Conservation (phyloP, 2,797 vertebrate genomes). For the Ctenopoma kingsleyae region DNA sequence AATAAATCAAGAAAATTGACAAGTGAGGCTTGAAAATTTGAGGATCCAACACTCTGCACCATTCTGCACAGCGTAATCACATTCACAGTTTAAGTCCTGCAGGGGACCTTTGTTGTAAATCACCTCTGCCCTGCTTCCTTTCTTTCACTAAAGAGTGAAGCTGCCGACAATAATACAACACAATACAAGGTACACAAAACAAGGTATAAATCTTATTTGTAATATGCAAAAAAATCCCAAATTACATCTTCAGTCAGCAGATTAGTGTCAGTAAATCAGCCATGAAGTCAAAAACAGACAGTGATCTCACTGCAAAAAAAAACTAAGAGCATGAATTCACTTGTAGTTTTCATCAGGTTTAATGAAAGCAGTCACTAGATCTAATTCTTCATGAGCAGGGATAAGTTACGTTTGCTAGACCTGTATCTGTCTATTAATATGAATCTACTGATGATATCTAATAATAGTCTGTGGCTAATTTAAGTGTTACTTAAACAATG, state of each 20-base stretch:
- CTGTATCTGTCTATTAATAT: constrained; percentile 7
- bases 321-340: background rate
- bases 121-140: constrained; percentile 6
- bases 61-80: background rate
- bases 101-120: constrained; percentile 4
- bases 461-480: background rate
- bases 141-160: background rate
- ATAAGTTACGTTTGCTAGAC: background rate
- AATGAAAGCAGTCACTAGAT: constrained; percentile 5
- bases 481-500: too few relatives aligned
- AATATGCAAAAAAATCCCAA: background rate
- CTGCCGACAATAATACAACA: background rate
- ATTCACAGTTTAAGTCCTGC: background rate
- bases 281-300: background rate
- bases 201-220: background rate
- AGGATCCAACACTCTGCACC: background rate
- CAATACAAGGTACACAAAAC: constrained; percentile 2
- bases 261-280: constrained; percentile 6
- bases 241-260: background rate
- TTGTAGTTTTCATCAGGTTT: constrained; percentile 1
- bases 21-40: background rate
- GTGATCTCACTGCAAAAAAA: background rate
- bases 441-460: too few relatives aligned
- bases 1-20: background rate
- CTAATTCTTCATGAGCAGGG: constrained; percentile 1